Base-by-base conservation (phyloP, 2,888 invertebrate genomes). In the Schizotus pectinicornis region DNA sequence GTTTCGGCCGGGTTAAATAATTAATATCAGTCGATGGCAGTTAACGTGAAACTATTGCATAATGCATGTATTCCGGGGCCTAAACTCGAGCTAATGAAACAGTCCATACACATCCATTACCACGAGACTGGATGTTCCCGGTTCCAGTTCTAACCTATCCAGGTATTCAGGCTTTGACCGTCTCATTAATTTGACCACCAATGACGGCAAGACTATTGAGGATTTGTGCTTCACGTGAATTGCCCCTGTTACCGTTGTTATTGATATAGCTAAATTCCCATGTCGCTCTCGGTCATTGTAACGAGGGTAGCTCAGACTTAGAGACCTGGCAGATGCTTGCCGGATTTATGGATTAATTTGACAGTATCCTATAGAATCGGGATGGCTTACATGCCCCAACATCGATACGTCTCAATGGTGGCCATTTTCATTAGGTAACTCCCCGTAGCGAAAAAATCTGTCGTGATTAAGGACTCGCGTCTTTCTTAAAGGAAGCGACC, bases 41-140 rank as follows among this genome's bases (percentile, higher is more conserved):
- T 66, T 67, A 67, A 59, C 62, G 56, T 60, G 60, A 43, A 65
- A 64, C 65, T 64, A 56, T 55, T 62, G 55, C 62, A 67, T 65
- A 49, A 65, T 65, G 65, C 63, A 72, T 71, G 64, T 63, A 66
- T 59, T 39, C 22, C 45, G 41, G 14, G 22, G 22, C 22, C 49
- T 59, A 63, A 64, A 67, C 64, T 65, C 64, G 54, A 55, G 65
- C 67, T 69, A 71, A 69, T 71, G 71, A 67, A 67, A 65, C 64
- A 61, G 59, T 64, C 64, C 62, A 65, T 56, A 62, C 63, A 65
- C 65, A 64, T 67, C 67, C 61, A 67, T 68, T 32, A 45, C 42
- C 22, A 22, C 22, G 3, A 22, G 22, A 22, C 22, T 22, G 22
- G 22, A 22, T 2, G 60, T 63, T 56, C 56, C 47, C 36, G 48